Percentiles rank a stretch among this genome's conserved stretches.
phyloP scores from a whole-genome alignment of 2,797 vertebrate genomes.

The Philypnodon macrostomus region DNA sequence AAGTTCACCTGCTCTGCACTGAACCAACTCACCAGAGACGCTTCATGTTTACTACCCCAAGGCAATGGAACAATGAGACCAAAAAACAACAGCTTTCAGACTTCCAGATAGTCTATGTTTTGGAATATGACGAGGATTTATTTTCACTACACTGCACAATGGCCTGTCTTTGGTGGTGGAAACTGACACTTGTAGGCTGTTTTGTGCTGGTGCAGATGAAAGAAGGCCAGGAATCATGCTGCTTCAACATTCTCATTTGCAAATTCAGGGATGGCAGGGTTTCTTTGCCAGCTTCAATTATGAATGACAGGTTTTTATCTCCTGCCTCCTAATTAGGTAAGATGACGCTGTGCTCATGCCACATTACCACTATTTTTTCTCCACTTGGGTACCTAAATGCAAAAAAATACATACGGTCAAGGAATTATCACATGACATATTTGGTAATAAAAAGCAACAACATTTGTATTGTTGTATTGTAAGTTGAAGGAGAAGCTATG shows the following conservation, averaged over 20 bases:
- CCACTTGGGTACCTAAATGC: no score
- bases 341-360: slow-evolving; percentile 48
- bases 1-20: slow-evolving; percentile 61
- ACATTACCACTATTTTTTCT: no score
- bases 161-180: slow-evolving; percentile 50
- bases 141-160: slow-evolving; percentile 45
- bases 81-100: slow-evolving; percentile 15
- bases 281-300: slow-evolving; percentile 72
- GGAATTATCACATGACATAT: no score
- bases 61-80: slow-evolving; percentile 54
- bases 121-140: slow-evolving; percentile 31
- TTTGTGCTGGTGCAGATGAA: slow-evolving; percentile 60
- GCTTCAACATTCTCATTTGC: slow-evolving; percentile 67
- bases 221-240: slow-evolving; percentile 58
- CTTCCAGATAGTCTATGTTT: not conserved
- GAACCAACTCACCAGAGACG: slow-evolving; percentile 61
- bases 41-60: slow-evolving; percentile 65
- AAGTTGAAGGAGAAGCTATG: no score
- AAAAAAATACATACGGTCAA: no score
- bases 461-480: no score
- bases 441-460: no score
- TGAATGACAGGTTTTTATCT: slow-evolving; percentile 80
- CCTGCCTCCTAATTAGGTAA: slow-evolving; percentile 69
- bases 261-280: slow-evolving; percentile 73
- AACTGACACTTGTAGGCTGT: slow-evolving; percentile 47